These are phyloP conservation scores for Sesamia inferens DNA, from an alignment of 2,888 invertebrate species.

Conservation along the genomic window DNA sequence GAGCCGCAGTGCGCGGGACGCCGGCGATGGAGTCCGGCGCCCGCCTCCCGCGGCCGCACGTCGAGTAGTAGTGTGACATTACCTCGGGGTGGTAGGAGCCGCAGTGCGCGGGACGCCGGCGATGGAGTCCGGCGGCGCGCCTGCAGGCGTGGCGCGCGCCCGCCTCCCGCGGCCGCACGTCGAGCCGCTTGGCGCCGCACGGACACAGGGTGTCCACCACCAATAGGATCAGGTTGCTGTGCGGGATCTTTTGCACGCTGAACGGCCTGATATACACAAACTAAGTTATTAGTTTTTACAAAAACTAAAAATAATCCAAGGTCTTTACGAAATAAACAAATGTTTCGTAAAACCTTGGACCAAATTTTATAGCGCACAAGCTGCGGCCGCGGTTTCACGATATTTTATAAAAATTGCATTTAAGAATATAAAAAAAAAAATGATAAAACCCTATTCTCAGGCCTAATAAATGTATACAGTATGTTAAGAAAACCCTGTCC, in stretches of 20 bases:
- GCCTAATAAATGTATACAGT: too few species aligned
- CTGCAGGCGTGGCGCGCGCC: constrained; percentile 89
- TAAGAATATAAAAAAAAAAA: too few species aligned
- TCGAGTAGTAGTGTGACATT: too few species aligned
- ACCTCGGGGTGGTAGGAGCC: constrained; percentile 94
- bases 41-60: too few species aligned
- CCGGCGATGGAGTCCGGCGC: too few species aligned
- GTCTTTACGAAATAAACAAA: neutral
- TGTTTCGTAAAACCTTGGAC: neutral
- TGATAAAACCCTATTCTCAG: too few species aligned
- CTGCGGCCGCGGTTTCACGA: too few species aligned
- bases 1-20: too few species aligned
- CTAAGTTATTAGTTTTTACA: neutral
- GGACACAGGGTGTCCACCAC: constrained; percentile 97
- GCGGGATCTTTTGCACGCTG: constrained; percentile 97
- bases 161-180: constrained; percentile 94
- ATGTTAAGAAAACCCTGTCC: too few species aligned
- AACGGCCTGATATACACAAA: constrained; percentile 91
- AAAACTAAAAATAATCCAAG: neutral
- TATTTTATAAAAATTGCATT: too few species aligned
- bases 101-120: constrained; percentile 94
- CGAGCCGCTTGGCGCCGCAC: constrained; percentile 96
- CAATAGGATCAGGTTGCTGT: constrained; percentile 96
- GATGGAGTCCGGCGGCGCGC: constrained; percentile 91
- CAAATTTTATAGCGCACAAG: neutral